A percentile compares a stretch with the other conserved stretches of the same genome.
Conservation (phyloP, 2,113 vertebrate genomes). For the Mus spicilegus region DNA sequence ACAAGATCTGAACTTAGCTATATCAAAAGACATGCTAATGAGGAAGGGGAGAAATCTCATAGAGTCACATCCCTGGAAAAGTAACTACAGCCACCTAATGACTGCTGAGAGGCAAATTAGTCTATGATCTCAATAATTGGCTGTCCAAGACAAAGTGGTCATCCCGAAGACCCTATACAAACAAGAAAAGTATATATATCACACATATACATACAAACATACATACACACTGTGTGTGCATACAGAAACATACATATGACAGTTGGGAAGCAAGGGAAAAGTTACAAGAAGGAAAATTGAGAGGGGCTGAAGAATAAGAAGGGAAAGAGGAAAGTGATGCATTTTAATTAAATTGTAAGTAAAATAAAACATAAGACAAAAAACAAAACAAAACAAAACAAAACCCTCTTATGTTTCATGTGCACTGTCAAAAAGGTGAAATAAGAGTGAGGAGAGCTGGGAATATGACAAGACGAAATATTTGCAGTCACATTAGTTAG, state of each 20-base stretch:
- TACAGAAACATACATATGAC: not conserved
- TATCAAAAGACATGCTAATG: not conserved
- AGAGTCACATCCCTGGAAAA: not conserved
- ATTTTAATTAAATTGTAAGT: not conserved
- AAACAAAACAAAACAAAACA: too few relatives aligned
- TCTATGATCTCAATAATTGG: not conserved
- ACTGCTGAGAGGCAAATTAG: not conserved
- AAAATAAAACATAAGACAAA: not conserved
- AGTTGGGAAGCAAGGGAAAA: not conserved
- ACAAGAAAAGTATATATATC: too few relatives aligned
- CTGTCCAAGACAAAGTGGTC: not conserved
- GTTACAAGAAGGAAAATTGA: not conserved
- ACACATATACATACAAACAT: not conserved
- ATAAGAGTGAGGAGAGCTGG: not conserved
- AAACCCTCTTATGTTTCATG: not conserved
- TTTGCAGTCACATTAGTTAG: not conserved
- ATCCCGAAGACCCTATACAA: not conserved
- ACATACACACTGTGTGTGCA: not conserved
- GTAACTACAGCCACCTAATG: not conserved
- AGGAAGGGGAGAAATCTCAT: not conserved
- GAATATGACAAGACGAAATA: not conserved
- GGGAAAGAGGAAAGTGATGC: not conserved
- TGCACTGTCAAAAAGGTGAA: not conserved
- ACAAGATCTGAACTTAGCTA: not conserved
- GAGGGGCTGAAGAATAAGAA: not conserved